Percentiles rank a stretch among this genome's conserved stretches.
Conservation (phyloP, 2,888 invertebrate species). For the Hedya salicella region DNA sequence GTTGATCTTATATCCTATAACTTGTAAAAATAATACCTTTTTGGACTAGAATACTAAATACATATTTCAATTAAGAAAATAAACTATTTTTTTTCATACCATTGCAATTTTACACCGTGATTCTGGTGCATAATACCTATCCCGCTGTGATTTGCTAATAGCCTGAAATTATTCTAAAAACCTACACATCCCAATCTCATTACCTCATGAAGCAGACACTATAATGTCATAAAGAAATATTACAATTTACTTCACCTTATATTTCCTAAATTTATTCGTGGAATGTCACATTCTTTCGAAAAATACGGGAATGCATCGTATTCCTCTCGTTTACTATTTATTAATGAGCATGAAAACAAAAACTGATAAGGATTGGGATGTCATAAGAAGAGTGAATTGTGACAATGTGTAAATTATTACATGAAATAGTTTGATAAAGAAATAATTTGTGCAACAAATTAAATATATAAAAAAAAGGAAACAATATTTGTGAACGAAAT, state of each 20-base stretch:
- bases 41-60: slow-evolving; percentile 15
- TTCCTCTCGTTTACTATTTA: too few species aligned
- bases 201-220: neutral
- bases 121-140: neutral
- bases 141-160: neutral
- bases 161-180: slow-evolving; percentile 2
- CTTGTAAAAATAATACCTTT: slow-evolving; percentile 20
- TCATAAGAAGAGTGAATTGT: too few species aligned
- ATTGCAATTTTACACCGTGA: neutral
- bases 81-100: neutral
- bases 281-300: slow-evolving; percentile 8
- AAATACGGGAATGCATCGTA: too few species aligned
- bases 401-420: too few species aligned
- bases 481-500: too few species aligned
- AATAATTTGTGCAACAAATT: too few species aligned
- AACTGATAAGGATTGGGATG: too few species aligned
- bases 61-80: neutral
- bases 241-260: too few species aligned
- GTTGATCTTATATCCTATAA: slow-evolving; percentile 20
- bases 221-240: too few species aligned
- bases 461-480: too few species aligned
- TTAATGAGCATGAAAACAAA: too few species aligned
- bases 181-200: neutral
- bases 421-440: too few species aligned
- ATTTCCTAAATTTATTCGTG: neutral